Base-by-base conservation (phyloP, 2,888 invertebrate species). In the Hydrotaea cyrtoneurina region DNA sequence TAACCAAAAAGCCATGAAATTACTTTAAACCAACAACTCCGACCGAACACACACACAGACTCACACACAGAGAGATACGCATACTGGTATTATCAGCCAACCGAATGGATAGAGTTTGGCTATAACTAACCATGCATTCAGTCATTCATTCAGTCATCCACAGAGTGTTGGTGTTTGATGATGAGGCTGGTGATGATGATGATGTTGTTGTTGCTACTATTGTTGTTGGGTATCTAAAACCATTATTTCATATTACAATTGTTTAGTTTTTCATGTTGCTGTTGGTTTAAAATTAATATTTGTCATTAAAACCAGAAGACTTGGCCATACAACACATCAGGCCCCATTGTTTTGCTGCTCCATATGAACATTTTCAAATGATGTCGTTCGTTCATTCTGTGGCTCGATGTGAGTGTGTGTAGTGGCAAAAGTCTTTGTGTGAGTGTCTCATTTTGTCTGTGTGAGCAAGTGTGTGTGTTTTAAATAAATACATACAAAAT, bases 261-360 rank as follows among this genome's bases (percentile, higher is more conserved):
- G 69, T 69, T 69, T 69, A 46, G 69, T 21, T 69, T 17, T 36
- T 64, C n/a, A 15, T 64, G 21, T 43, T 73, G 77, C 71, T 73
- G 64, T 86, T 43, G 62, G 73, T 73, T 76, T 84, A 87, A 88
- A 88, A 89, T 88, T 87, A 86, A 86, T 86, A 86, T 84, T 83
- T 86, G 86, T 84, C 83, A 86, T 86, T 86, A 80, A 84, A 80
- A 80, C 53, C 43, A 69, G 66, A 73, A 69, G 19, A 57, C 59
- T 43, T 62, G 62, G 62, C 62, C 62, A 62, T 36, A 62, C 17
- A 31, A 8, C 5, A 31, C 26, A 39, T 21, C 15, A 57, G 74
- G n/a, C 21, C 19, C 74, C 23, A 21, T 43, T 43, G 75, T 72
- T 72, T 17, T 59, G 15, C 73, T 80, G 86, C 78, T 79, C 78